phyloP scores from a whole-genome alignment of 2,888 invertebrate genomes.

The Emmelina monodactyla region DNA sequence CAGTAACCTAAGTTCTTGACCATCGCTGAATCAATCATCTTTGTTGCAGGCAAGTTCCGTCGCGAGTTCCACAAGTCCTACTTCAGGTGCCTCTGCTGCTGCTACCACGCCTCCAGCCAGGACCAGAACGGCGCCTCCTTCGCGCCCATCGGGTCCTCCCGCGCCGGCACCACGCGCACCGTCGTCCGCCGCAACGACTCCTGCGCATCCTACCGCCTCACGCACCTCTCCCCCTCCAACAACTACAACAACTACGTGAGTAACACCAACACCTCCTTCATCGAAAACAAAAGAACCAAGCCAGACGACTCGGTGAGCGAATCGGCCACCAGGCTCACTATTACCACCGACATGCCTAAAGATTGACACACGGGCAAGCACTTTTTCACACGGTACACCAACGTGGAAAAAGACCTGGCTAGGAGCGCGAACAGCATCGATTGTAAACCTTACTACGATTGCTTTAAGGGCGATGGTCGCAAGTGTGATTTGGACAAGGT shows the following conservation, averaged over 20 bases:
- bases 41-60: constrained; percentile 75
- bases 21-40: constrained; percentile 16
- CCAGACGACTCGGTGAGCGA: constrained; percentile 53
- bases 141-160: constrained; percentile 49
- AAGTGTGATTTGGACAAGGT: constrained; percentile 15
- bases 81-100: constrained; percentile 68
- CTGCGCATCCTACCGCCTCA: constrained; percentile 50
- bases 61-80: constrained; percentile 75
- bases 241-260: constrained; percentile 47
- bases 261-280: constrained; percentile 57
- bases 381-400: constrained; percentile 26
- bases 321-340: constrained; percentile 44
- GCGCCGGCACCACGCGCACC: constrained; percentile 50
- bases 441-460: constrained; percentile 56
- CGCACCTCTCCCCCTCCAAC: constrained; percentile 54
- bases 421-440: constrained; percentile 51
- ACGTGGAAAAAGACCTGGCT: constrained; percentile 34
- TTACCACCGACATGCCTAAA: constrained; percentile 41
- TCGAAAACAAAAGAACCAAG: constrained; percentile 45
- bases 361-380: constrained; percentile 50
- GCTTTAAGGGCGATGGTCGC: constrained; percentile 34
- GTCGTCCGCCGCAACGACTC: constrained; percentile 54
- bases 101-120: constrained; percentile 27
- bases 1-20: no score
- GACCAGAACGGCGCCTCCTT: constrained; percentile 52